These are phyloP conservation scores for Nephotettix cincticeps DNA, from an alignment of 1,140 invertebrate species.

Conservation along the genomic window DNA sequence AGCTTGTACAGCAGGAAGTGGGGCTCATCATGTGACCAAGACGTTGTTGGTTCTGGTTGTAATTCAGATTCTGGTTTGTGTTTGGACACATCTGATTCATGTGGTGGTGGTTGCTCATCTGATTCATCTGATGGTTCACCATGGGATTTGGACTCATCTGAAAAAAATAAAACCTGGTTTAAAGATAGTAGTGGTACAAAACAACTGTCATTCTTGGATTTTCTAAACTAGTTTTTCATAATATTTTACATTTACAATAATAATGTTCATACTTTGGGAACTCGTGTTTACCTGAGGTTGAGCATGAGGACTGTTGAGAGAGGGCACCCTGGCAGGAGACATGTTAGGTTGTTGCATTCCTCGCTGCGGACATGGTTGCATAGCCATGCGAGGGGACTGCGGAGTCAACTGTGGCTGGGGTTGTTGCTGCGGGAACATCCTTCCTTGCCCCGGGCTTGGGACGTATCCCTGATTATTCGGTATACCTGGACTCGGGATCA, in stretches of 20 bases:
- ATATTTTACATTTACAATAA: neutral
- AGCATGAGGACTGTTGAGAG: neutral
- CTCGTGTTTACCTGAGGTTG: slow-evolving; percentile 37
- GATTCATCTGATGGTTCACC: slow-evolving; percentile 21
- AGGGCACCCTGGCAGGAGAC: neutral
- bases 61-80: slow-evolving; percentile 39
- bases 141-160: neutral
- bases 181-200: no score
- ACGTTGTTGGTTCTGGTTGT: slow-evolving; percentile 40
- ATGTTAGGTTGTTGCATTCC: neutral
- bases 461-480: slow-evolving; percentile 31
- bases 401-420: neutral
- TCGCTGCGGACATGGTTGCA: neutral
- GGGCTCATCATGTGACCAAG: slow-evolving; percentile 14
- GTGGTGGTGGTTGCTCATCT: slow-evolving; percentile 16
- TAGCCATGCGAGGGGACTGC: neutral
- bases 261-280: neutral
- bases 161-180: neutral
- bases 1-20: slow-evolving; percentile 26
- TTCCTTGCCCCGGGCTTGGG: neutral
- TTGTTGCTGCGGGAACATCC: neutral
- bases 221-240: no score
- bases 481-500: slow-evolving; percentile 41
- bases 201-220: no score
- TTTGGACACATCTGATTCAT: slow-evolving; percentile 12